These are phyloP conservation scores for Calephelis perditalis DNA, from an alignment of 2,888 invertebrate genomes.

Conservation along the genomic window DNA sequence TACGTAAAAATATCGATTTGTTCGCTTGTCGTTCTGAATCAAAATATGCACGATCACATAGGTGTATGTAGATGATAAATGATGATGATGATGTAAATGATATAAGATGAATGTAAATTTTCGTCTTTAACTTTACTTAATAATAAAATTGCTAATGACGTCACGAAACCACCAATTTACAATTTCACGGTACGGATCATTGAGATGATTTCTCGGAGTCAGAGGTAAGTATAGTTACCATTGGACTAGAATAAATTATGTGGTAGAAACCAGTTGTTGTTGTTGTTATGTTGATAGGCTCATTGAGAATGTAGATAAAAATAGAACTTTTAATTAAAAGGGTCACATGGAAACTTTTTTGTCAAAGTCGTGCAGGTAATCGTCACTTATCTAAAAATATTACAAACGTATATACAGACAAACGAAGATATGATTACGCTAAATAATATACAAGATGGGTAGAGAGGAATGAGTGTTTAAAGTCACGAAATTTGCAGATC, in stretches of 20 bases:
- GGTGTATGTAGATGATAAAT: too few species aligned
- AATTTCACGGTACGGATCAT: slow-evolving; percentile 15
- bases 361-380: neutral
- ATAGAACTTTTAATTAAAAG: slow-evolving; percentile 10
- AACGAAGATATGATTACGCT: too few species aligned
- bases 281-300: neutral
- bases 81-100: too few species aligned
- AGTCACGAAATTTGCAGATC: too few species aligned
- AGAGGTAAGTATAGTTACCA: neutral
- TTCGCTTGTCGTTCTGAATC: too few species aligned
- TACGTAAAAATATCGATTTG: too few species aligned
- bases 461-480: too few species aligned
- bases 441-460: too few species aligned
- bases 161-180: slow-evolving; percentile 15
- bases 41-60: too few species aligned
- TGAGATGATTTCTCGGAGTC: neutral
- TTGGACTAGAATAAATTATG: slow-evolving; percentile 2
- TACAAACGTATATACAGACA: too few species aligned
- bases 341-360: neutral
- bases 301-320: neutral
- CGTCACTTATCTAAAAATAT: too few species aligned
- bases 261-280: neutral
- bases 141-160: slow-evolving; percentile 14
- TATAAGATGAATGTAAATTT: neutral
- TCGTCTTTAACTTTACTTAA: neutral